phyloP scores from a whole-genome alignment of 2,113 vertebrate species.

The Nothocercus nigrocapillus region DNA sequence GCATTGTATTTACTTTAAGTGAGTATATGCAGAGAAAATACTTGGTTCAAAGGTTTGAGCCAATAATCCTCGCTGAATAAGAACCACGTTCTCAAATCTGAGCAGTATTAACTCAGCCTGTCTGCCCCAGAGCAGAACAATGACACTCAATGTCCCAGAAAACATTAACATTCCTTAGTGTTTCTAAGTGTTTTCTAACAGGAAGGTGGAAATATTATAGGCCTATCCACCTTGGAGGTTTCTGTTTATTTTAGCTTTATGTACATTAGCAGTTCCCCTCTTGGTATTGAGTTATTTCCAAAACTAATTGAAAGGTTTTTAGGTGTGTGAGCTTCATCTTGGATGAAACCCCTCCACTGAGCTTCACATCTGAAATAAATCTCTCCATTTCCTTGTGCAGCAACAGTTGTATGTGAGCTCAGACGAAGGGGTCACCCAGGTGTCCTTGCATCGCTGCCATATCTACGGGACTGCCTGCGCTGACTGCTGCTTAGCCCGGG shows the following conservation, averaged over 20 bases:
- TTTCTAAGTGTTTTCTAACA: constrained; percentile 21
- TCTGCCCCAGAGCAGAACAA: constrained; percentile 29
- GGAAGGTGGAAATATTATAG: constrained; percentile 51
- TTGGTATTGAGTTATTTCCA: constrained; percentile 26
- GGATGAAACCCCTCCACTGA: background rate
- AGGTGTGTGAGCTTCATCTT: background rate
- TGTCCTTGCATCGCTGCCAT: constrained; percentile 94
- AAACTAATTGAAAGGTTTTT: constrained; percentile 16
- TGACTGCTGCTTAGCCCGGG: constrained; percentile 96
- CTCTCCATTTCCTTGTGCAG: constrained; percentile 73
- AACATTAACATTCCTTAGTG: background rate
- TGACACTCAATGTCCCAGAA: constrained; percentile 44
- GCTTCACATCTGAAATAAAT: constrained; percentile 41
- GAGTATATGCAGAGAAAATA: constrained; percentile 24
- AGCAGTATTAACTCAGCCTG: constrained; percentile 18
- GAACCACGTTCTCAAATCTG: constrained; percentile 50
- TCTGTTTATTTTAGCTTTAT: constrained; percentile 61
- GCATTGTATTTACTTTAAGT: constrained; percentile 25
- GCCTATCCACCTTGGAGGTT: constrained; percentile 1
- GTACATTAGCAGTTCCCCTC: background rate
- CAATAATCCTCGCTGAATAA: constrained; percentile 4
- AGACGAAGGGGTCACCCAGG: constrained; percentile 91
- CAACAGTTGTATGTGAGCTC: constrained; percentile 98
- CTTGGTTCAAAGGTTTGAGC: constrained; percentile 30
- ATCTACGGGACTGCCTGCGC: constrained; percentile 95